A percentile compares a stretch with the other conserved stretches of the same genome.
phyloP scores from a whole-genome alignment of 2,113 vertebrate species.

The Caretta caretta region DNA sequence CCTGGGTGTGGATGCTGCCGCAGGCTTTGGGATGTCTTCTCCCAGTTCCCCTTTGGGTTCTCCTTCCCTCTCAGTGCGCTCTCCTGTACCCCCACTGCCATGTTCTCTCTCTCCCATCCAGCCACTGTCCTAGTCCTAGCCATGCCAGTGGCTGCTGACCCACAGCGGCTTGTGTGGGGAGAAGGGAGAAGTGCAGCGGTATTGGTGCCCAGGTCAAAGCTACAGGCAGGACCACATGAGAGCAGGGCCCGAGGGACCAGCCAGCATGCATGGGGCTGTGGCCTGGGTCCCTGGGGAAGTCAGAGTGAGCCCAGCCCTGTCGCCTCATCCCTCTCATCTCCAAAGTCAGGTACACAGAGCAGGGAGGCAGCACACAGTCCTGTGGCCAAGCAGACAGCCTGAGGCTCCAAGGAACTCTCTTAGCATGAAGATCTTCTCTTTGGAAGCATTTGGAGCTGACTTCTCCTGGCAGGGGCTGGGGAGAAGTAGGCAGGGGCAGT shows the following conservation, averaged over 20 bases:
- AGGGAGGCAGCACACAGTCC: background rate
- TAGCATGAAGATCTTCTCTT: background rate
- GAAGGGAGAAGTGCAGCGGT: background rate
- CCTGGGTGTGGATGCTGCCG: background rate
- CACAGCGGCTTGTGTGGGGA: background rate
- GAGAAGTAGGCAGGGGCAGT: fast-evolving
- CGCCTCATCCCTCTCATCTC: background rate
- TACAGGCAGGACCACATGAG: background rate
- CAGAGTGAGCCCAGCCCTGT: background rate
- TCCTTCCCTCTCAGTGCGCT: background rate
- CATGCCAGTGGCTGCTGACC: background rate
- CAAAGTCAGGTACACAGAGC: background rate
- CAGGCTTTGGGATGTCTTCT: background rate
- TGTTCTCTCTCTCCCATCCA: background rate
- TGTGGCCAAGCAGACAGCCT: background rate
- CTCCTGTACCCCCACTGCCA: background rate
- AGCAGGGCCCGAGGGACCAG: background rate
- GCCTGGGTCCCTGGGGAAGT: background rate
- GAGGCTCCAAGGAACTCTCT: background rate
- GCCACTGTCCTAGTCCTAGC: background rate
- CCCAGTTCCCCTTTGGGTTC: background rate
- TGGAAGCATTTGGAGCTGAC: background rate
- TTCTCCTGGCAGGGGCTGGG: background rate
- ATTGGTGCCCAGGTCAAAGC: background rate
- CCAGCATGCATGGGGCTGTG: background rate